phyloP scores from a whole-genome alignment of 2,797 vertebrate genomes.

The Leuciscus waleckii region DNA sequence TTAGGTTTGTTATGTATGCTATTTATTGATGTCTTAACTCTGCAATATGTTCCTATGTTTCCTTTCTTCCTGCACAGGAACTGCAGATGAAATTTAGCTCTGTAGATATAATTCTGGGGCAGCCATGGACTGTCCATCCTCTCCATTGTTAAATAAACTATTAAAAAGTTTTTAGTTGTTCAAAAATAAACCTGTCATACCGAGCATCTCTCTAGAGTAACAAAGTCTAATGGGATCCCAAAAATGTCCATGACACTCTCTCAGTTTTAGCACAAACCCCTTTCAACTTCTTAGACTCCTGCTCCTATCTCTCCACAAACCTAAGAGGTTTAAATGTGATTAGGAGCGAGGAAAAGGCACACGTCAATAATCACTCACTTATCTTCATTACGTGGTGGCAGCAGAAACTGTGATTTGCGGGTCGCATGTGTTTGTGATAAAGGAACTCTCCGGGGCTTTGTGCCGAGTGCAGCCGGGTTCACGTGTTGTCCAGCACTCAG shows the following conservation, averaged over 20 bases:
- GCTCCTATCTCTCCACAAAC: constrained; percentile 46
- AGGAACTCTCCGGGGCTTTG: constrained; percentile 47
- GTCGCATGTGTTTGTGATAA: constrained; percentile 64
- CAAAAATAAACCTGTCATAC: neutral
- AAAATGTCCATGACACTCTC: constrained; percentile 12
- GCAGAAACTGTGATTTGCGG: constrained; percentile 53
- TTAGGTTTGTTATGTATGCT: neutral
- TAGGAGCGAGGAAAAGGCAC: constrained; percentile 45
- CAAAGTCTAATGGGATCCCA: constrained; percentile 22
- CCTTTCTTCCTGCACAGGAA: neutral
- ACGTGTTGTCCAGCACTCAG: constrained; percentile 57
- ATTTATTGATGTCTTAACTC: neutral
- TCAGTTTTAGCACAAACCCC: constrained; percentile 33
- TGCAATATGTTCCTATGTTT: neutral
- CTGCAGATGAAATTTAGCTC: neutral
- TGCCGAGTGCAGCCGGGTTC: constrained; percentile 18
- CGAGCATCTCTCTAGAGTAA: constrained; percentile 26
- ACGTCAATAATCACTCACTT: constrained; percentile 64
- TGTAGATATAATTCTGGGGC: neutral
- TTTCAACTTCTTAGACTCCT: constrained; percentile 29
- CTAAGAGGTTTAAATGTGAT: constrained; percentile 56
- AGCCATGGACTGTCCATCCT: neutral
- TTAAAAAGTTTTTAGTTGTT: neutral
- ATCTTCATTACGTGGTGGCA: constrained; percentile 57
- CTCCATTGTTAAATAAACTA: neutral